Evolutionary conservation across 2,888 invertebrate species (phyloP), one percentile per base, ranked within the genome.

Genomic region (Drosophila nr. medialis): DNA sequence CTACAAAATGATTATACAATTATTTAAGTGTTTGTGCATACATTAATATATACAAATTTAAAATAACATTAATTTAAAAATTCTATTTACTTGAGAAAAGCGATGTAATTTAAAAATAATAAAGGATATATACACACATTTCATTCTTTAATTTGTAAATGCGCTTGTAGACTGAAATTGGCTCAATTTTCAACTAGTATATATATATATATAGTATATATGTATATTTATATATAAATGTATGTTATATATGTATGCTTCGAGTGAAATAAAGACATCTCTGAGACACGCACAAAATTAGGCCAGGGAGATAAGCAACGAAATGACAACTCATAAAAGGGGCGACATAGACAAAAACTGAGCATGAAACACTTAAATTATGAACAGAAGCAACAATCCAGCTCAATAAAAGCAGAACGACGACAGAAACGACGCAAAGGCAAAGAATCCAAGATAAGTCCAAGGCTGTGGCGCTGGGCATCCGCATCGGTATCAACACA

Each of bases 401-500:
- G 72, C 18, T 30, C 56, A 55, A 74, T 68, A 61, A 73, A 62
- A 61, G 58, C 48, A 45, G 42, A 51, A 65, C 21, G 18, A 45
- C 45, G 56, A 58, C 42, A 72, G 75, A 72, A 62, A 48, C 42
- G 65, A 55, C 63, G 49, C 64, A 61, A 71, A 48, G 55, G 72
- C 76, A 72, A 75, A 75, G 72, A 75, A 66, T 51, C 66, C 66
- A 65, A 77, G 75, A 75, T 75, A 75, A 75, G 65, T 76, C 72
- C 51, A 40, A 53, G 71, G 32, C 55, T 60, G 48, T 32, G 38
- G 36, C 27, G 38, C 38, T 38, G 38, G 42, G 42, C 49, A 49
- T 49, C 45, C 18, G 29, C 27, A 29, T 36, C n/a, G 29, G 24
- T 62, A 62, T n/a, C 42, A 30, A 40, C 56, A 50, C 40, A 55